Evolutionary conservation across 2,888 invertebrate genomes (phyloP).

Genomic region (Scaeva pyrastri): DNA sequence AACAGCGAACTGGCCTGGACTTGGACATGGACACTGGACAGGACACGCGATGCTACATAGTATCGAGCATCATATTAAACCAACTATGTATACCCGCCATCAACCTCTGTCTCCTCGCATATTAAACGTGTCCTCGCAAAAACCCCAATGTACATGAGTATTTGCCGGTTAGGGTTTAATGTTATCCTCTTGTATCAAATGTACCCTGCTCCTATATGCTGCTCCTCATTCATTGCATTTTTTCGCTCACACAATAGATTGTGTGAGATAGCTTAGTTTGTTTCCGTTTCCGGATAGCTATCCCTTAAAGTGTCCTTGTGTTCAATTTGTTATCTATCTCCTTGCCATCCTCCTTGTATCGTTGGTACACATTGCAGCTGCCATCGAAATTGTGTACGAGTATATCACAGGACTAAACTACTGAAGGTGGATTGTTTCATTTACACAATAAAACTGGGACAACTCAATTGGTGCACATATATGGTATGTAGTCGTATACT

Average conservation of each 20-base stretch:
- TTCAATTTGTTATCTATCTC: slow-evolving; percentile 59
- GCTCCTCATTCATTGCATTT: slow-evolving; percentile 63
- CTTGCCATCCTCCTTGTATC: slow-evolving; percentile 13
- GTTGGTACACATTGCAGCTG: slow-evolving; percentile 26
- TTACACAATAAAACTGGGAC: slow-evolving; percentile 63
- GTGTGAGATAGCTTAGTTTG: slow-evolving; percentile 55
- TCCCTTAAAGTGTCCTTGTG: slow-evolving; percentile 68
- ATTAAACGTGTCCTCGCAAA: slow-evolving; percentile 49
- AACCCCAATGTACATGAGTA: neutral
- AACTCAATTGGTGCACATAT: slow-evolving; percentile 60
- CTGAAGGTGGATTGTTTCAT: slow-evolving; percentile 58
- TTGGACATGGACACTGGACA: neutral
- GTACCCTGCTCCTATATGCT: no score
- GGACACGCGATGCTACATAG: neutral
- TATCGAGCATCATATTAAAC: neutral
- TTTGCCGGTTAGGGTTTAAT: slow-evolving; percentile 33
- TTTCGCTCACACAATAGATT: slow-evolving; percentile 43
- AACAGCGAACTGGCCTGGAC: slow-evolving; percentile 35
- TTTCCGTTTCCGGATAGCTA: slow-evolving; percentile 73
- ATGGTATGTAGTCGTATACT: neutral
- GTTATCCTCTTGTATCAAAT: slow-evolving; percentile 55
- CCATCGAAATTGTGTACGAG: slow-evolving; percentile 4
- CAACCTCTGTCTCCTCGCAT: neutral
- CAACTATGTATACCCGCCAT: no score
- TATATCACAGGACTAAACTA: slow-evolving; percentile 9